Evolutionary conservation across 2,888 invertebrate species (phyloP), one percentile per base, ranked within the genome.

Genomic region (Augochlorella aurata): DNA sequence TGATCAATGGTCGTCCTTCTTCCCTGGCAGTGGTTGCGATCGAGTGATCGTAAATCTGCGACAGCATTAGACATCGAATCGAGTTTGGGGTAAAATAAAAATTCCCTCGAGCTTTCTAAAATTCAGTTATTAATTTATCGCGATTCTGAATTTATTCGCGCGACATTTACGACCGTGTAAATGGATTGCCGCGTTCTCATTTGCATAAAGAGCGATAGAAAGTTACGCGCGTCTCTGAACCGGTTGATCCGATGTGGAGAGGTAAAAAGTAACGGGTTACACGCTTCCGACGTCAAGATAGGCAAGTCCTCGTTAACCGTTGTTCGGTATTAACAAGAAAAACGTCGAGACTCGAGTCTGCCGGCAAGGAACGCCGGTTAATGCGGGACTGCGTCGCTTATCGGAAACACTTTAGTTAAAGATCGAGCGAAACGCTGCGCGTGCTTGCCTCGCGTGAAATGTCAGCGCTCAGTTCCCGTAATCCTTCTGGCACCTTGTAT

Each of bases 391-490:
- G 21, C 75, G 66, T 65, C 58, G 44, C 52, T 78, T 66, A 52
- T 50, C 47, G 50, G 44, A 73, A 83, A 52, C 38, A 58, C 14
- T 72, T 45, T 45, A 29, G 54, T 18, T 14, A 52, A 78, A 50
- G 18, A 61, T 67, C 50, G 61, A 68, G 65, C 68, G 21, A 65
- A 61, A 79, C 66, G 66, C 79, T 29, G 24, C 29, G 24, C 49
- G 75, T 50, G 70, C 74, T 87, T 92, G 96, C 96, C 94, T 97
- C 97, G 83, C 97, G 95, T 0, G 96, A 95, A 84, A 97, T 96
- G 91, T 97, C 97, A 67, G 95, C 94, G 94, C 97, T 95, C 66
- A 97, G 92, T 89, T 97, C 97, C 9, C 95, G 94, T 5, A 97
- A 93, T 0, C 97, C 97, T 75, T 96, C 95, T 0, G 97, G 97